Base-by-base conservation (phyloP, 2,888 invertebrate species). In the Dryocosmus kuriphilus region DNA sequence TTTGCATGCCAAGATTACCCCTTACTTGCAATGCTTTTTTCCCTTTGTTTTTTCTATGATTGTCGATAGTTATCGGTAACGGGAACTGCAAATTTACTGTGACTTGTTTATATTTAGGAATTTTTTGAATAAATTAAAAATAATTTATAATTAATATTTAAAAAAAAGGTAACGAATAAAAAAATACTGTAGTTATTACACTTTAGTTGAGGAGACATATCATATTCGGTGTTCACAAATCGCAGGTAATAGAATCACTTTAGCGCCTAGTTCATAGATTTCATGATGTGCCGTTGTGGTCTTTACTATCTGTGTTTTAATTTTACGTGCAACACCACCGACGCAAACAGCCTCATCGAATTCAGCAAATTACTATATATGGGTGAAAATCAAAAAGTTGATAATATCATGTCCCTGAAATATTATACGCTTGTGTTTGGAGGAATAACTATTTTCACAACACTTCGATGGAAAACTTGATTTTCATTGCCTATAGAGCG, bases 241-340 rank as follows among this genome's bases (percentile, higher is more conserved):
- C 35, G 4, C 0, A n/a, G n/a, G 35, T 63, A 63, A 63, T 63
- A 11, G 35, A 63, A 63, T 63, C 32, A n/a, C 19, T 35, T 35
- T 63, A 63, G n/a, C 19, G 35, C 35, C 63, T 35, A 63, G 22
- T 63, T 2, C 22, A 35, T 63, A 63, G n/a, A 63, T 35, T 62
- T 62, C 35, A 62, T 62, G 9, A 9, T n/a, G 7, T 51, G 8
- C 51, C n/a, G n/a, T n/a, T 51, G 19, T 61, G 63, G n/a, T 14
- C 35, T 35, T 63, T 22, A 63, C 63, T 35, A 63, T 22, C 35
- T 63, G 2, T 5, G 9, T n/a, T 0, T 22, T 35, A 35, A 5
- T 63, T 63, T 61, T 16, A 27, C 4, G 35, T 32, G 5, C 9
- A 32, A 32, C 3, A 63, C 16, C 61, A 11, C 22, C n/a, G 8